Base-by-base conservation (phyloP, 1,140 invertebrate species). In the Battus philenor region DNA sequence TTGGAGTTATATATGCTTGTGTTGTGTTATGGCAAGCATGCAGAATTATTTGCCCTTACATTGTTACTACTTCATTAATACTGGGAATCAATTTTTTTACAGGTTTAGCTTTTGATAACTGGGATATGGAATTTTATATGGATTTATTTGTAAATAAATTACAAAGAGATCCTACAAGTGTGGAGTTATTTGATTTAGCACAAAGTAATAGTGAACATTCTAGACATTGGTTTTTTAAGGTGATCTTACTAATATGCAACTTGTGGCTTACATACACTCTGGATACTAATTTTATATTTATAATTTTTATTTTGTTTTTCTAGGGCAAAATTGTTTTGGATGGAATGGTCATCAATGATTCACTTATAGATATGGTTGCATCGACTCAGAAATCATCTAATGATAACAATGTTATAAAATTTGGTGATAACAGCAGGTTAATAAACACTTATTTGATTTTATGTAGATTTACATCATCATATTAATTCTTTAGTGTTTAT, bases 121-220 rank as follows among this genome's bases (percentile, higher is more conserved):
- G 93, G 90, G 95, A 97, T 82, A 85, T 97, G 53, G 90, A 94
- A 29, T 97, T 93, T 69, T 97, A 97, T 61, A 93, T 92, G 26
- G 87, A 94, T 54, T 68, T 97, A 7, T 97, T 97, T 86, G 85
- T 88, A 44, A 87, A 92, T 34, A 93, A 94, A 57, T 81, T 98
- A 0, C 93, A 94, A 53, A 88, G 97, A 30, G 98, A 99, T 88
- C 97, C 98, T 8, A 99, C 97, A 0, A 98, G 94, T 77, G 97
- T 99, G 0, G 98, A 99, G 81, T 94, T 97, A 60, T 98, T 99
- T 88, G 98, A 99, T 88, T 89, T 99, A 34, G 97, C 98, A n/a
- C 98, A 99, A 83, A 98, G 96, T 9, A 99, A 99, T 75, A 98
- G 94, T 82, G 95, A 97, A 73, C 95, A 97, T 71, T 96, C 94